phyloP scores from a whole-genome alignment of 2,888 invertebrate species.

The Amphiduros pacificus region DNA sequence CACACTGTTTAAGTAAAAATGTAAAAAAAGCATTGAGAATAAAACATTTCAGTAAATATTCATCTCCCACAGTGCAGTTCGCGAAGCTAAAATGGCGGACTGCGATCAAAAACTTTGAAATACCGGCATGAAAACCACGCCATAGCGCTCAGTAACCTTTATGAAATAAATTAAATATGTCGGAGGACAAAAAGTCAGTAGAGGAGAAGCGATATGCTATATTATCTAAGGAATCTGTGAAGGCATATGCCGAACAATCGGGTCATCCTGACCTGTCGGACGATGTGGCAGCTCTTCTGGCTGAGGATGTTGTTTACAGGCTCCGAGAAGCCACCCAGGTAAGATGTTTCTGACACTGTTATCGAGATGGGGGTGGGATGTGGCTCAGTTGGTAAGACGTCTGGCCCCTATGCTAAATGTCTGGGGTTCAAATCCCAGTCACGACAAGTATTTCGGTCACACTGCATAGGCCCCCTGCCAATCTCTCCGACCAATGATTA shows the following conservation, averaged over 20 bases:
- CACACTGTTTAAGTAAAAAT: too few relatives aligned
- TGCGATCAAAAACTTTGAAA: too few relatives aligned
- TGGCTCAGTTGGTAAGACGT: too few relatives aligned
- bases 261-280: slow-evolving; percentile 49
- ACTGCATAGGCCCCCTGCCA: too few relatives aligned
- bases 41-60: background rate
- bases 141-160: too few relatives aligned
- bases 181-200: slow-evolving; percentile 30
- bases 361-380: too few relatives aligned
- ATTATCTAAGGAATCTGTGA: slow-evolving; percentile 52
- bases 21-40: background rate
- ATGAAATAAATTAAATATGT: too few relatives aligned
- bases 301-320: slow-evolving; percentile 58
- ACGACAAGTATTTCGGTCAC: too few relatives aligned
- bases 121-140: too few relatives aligned
- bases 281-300: slow-evolving; percentile 46
- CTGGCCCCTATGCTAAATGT: too few relatives aligned
- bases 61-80: background rate
- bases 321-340: slow-evolving; percentile 56
- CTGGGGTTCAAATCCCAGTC: too few relatives aligned
- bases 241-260: slow-evolving; percentile 48
- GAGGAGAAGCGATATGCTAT: slow-evolving; percentile 56
- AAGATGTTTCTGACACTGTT: slow-evolving; percentile 4
- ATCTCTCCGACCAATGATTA: too few relatives aligned
- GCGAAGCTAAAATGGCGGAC: background rate